Conservation (phyloP, 2,113 vertebrate genomes). For the Notothenia rossii region DNA sequence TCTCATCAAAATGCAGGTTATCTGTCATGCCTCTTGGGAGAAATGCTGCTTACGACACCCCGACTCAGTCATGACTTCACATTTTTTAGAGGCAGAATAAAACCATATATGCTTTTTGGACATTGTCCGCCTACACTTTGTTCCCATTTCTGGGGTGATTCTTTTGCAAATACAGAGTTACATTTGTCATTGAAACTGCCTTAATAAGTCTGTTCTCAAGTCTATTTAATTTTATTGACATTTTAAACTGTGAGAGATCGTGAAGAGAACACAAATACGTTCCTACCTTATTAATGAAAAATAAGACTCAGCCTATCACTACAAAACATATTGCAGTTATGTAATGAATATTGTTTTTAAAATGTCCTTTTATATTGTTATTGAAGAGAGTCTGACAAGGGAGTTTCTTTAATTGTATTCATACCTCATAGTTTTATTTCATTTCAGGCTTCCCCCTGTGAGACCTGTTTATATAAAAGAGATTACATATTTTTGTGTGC, state of each 20-base stretch:
- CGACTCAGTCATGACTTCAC: conserved; percentile 6
- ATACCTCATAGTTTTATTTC: background rate
- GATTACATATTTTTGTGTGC: background rate
- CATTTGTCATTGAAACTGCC: too few species aligned
- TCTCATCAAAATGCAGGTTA: conserved; percentile 8
- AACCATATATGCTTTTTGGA: too few species aligned
- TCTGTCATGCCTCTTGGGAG: background rate
- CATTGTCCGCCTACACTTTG: too few species aligned
- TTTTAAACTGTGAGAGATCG: too few species aligned
- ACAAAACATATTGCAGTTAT: background rate
- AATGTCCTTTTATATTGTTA: background rate
- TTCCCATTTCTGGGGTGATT: too few species aligned
- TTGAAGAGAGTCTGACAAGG: background rate
- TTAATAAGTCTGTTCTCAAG: too few species aligned
- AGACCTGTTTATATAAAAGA: conserved; percentile 13
- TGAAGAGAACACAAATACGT: too few species aligned
- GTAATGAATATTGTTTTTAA: background rate
- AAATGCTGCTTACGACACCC: background rate
- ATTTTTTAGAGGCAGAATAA: background rate
- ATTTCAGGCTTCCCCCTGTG: background rate
- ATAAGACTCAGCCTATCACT: too few species aligned
- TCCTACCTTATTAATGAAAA: too few species aligned
- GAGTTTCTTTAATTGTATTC: background rate
- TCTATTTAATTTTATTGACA: too few species aligned
- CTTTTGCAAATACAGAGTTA: too few species aligned